Percentiles rank a stretch among this genome's conserved stretches.
Evolutionary conservation across 2,113 vertebrate genomes (phyloP).

Genomic region (Labeo rohita): DNA sequence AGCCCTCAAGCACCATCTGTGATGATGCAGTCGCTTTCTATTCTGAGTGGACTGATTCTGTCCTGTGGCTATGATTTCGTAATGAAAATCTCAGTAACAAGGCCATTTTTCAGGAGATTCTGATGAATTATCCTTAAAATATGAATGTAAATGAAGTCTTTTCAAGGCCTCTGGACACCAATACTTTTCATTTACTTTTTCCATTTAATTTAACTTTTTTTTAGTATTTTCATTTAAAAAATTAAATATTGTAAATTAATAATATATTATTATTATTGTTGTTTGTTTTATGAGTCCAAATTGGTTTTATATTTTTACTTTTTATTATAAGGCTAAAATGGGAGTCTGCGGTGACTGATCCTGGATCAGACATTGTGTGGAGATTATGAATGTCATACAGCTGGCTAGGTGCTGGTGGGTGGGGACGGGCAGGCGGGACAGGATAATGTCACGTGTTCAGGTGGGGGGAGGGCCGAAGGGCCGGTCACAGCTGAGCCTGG

Average conservation of each 20-base stretch:
- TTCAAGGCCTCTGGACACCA: neutral
- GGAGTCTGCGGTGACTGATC: neutral
- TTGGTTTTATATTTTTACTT: neutral
- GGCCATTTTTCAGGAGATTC: neutral
- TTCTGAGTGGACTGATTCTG: constrained; percentile 21
- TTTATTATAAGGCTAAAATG: neutral
- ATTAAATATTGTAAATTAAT: too few species aligned
- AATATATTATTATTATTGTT: too few species aligned
- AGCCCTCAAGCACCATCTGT: constrained; percentile 46
- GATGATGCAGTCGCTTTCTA: constrained; percentile 23
- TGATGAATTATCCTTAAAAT: constrained; percentile 16
- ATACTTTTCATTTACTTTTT: neutral
- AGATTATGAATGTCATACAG: constrained; percentile 22
- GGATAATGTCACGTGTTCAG: constrained; percentile 33
- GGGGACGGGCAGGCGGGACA: constrained; percentile 24
- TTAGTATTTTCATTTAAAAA: too few species aligned
- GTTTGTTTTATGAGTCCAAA: too few species aligned
- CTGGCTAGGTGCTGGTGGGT: constrained; percentile 35
- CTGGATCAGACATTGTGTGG: constrained; percentile 8
- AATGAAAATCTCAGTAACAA: constrained; percentile 23
- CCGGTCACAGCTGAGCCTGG: constrained; percentile 44
- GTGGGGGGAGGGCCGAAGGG: constrained; percentile 35
- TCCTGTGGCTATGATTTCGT: constrained; percentile 39
- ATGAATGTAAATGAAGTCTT: neutral
- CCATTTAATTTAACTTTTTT: too few species aligned